phyloP scores from a whole-genome alignment of 2,113 vertebrate species.

The Rafetus swinhoei region DNA sequence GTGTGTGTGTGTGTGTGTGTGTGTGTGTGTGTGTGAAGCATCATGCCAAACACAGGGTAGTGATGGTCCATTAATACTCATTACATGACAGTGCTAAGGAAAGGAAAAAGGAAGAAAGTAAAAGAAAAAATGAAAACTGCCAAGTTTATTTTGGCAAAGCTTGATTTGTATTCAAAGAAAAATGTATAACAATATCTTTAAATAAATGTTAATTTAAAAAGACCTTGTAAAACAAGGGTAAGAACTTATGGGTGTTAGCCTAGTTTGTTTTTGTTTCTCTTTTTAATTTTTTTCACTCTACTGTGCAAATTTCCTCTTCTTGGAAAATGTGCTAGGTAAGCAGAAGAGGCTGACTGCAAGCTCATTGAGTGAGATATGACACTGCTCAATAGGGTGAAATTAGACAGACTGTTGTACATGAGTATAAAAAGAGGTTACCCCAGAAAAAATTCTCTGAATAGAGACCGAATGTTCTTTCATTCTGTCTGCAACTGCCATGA shows the following conservation, averaged over 20 bases:
- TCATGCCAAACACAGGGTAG: constrained; percentile 63
- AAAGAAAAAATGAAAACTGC: constrained; percentile 52
- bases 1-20: no score
- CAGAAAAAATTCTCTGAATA: not conserved
- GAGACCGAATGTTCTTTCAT: not conserved
- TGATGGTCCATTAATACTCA: constrained; percentile 67
- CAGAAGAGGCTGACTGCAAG: not conserved
- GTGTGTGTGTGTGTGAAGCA: constrained; percentile 57
- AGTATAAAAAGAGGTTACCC: not conserved
- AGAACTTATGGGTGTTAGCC: constrained; percentile 16
- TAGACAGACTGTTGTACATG: not conserved
- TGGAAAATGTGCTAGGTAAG: not conserved
- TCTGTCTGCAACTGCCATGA: not conserved
- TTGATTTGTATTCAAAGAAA: constrained; percentile 70
- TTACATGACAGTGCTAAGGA: constrained; percentile 62
- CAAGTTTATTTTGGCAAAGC: constrained; percentile 72
- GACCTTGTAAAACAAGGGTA: constrained; percentile 18
- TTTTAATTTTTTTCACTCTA: not conserved
- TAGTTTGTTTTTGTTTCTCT: not conserved
- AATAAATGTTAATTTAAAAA: constrained; percentile 52
- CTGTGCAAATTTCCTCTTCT: not conserved
- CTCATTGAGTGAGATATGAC: not conserved
- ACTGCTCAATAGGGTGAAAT: not conserved
- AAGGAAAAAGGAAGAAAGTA: not conserved
- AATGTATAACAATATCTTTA: constrained; percentile 60